phyloP scores from a whole-genome alignment of 2,888 invertebrate species.

The Sturmia bella region DNA sequence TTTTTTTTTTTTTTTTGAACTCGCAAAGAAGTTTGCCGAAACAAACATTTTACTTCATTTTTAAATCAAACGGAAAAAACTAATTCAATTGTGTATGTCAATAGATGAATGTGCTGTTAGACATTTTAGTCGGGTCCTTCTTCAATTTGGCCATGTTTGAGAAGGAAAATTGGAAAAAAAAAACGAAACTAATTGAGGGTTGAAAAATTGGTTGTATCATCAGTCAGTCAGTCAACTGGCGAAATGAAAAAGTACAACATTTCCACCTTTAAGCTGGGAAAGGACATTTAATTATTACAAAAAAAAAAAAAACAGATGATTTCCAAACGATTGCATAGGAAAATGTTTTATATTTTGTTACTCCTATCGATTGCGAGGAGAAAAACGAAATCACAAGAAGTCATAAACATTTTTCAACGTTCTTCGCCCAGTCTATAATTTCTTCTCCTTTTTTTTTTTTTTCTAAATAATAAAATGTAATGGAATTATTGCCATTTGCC shows the following conservation, averaged over 20 bases:
- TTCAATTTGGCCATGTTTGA: constrained; percentile 31
- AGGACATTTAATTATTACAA: constrained; percentile 62
- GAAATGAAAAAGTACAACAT: constrained; percentile 20
- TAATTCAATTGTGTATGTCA: constrained; percentile 63
- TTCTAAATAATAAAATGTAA: constrained; percentile 62
- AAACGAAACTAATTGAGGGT: constrained; percentile 21
- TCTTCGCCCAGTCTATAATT: constrained; percentile 37
- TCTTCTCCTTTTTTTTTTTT: too few relatives aligned
- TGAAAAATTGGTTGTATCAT: not conserved
- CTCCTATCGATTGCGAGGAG: constrained; percentile 38
- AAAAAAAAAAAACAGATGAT: not conserved
- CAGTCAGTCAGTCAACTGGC: not conserved
- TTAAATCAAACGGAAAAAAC: constrained; percentile 58
- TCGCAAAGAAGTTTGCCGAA: too few relatives aligned
- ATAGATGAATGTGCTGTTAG: constrained; percentile 6
- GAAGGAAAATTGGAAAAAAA: not conserved
- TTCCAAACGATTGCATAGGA: not conserved
- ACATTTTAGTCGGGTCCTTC: constrained; percentile 12
- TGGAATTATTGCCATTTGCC: constrained; percentile 65
- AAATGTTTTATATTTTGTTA: not conserved
- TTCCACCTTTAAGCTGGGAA: constrained; percentile 41
- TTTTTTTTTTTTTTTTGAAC: too few relatives aligned
- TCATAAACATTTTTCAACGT: constrained; percentile 15
- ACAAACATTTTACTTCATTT: not conserved
- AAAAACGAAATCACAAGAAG: constrained; percentile 25